phyloP scores from a whole-genome alignment of 2,888 invertebrate genomes.

The Pinctada fucata region DNA sequence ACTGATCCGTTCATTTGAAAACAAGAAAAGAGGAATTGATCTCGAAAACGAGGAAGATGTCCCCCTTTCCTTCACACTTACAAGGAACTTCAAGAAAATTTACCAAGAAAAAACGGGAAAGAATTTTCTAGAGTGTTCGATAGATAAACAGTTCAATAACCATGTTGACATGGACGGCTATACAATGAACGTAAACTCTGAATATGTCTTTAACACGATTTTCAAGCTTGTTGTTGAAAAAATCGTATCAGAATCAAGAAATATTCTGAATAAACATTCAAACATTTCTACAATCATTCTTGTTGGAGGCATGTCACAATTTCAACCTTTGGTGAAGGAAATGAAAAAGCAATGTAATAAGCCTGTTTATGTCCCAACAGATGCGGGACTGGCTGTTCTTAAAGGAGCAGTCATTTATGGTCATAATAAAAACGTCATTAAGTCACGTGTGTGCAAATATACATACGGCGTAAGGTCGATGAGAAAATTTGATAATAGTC shows the following conservation, averaged over 20 bases:
- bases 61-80: background rate
- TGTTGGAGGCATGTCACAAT: slow-evolving; percentile 31
- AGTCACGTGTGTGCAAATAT: background rate
- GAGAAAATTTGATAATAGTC: slow-evolving; percentile 1
- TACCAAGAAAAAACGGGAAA: background rate
- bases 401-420: slow-evolving; percentile 32
- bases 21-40: slow-evolving; percentile 22
- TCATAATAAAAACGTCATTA: slow-evolving; percentile 24
- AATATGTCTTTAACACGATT: background rate
- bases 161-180: slow-evolving; percentile 9
- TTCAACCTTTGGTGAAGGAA: background rate
- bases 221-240: slow-evolving; percentile 5
- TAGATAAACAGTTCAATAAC: slow-evolving; percentile 4
- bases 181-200: background rate
- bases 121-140: background rate
- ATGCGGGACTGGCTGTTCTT: slow-evolving; percentile 23
- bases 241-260: slow-evolving; percentile 9
- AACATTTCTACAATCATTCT: slow-evolving; percentile 11
- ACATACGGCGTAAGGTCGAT: slow-evolving; percentile 16
- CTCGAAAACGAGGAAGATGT: slow-evolving; percentile 7
- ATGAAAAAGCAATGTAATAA: slow-evolving; percentile 17
- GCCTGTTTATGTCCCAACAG: slow-evolving; percentile 17
- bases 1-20: slow-evolving; percentile 23
- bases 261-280: slow-evolving; percentile 8
- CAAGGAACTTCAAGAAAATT: background rate